Percentiles rank a stretch among this genome's conserved stretches.
Evolutionary conservation across 2,888 invertebrate species (phyloP).

Genomic region (Raillietiella orientalis): DNA sequence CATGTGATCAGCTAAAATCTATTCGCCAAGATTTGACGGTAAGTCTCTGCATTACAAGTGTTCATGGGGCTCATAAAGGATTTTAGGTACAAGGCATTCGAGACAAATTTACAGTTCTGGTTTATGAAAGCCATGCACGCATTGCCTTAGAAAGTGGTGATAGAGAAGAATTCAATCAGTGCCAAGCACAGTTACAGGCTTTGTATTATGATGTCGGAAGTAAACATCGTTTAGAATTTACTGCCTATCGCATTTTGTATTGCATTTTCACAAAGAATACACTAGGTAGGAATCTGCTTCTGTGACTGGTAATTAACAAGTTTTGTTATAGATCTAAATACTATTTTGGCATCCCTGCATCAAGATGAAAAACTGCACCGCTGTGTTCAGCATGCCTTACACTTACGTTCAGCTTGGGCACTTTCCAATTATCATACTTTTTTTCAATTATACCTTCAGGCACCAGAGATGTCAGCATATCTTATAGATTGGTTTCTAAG

Average conservation of each 20-base stretch:
- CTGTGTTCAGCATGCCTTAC: constrained; percentile 51
- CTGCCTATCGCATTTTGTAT: constrained; percentile 80
- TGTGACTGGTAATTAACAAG: not conserved
- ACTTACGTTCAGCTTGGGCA: constrained; percentile 72
- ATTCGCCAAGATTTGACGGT: constrained; percentile 96
- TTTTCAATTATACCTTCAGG: constrained; percentile 54
- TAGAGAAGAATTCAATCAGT: constrained; percentile 97
- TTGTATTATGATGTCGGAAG: constrained; percentile 25
- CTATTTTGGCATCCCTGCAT: constrained; percentile 48
- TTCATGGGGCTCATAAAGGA: not conserved
- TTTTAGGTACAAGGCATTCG: constrained; percentile 86
- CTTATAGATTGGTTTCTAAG: constrained; percentile 95
- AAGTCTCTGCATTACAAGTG: constrained; percentile 12
- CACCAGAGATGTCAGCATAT: constrained; percentile 84
- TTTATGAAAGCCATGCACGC: constrained; percentile 93
- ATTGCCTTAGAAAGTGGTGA: constrained; percentile 93
- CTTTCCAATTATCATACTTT: constrained; percentile 69
- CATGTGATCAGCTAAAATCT: constrained; percentile 93
- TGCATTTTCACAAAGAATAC: constrained; percentile 94
- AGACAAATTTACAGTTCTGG: constrained; percentile 77
- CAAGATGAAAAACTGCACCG: constrained; percentile 40
- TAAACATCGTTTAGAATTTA: constrained; percentile 55
- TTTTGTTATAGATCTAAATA: constrained; percentile 47
- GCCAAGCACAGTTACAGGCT: constrained; percentile 89
- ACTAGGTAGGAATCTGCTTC: constrained; percentile 34